Base-by-base conservation (phyloP, 2,888 invertebrate genomes). In the Rosalia funebris region DNA sequence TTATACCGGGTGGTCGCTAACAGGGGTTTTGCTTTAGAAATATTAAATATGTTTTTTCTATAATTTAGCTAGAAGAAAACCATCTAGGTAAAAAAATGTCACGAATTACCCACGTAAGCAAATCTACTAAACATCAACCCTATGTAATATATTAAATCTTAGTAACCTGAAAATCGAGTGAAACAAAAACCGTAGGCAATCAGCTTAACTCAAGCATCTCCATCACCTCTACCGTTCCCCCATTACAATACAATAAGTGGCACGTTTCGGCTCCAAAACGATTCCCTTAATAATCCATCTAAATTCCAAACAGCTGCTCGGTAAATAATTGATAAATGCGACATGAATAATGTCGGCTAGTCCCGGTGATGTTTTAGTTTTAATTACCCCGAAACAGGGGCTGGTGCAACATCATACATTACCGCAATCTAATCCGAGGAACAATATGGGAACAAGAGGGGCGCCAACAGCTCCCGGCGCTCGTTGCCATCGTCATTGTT, bases 361-460 rank as follows among this genome's bases (percentile, higher is more conserved):
- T 61, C 57, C 46, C 42, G 50, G 57, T 60, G 63, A 62, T 60
- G 63, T 67, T 69, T 65, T 62, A 60, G 63, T 67, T 69, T 63
- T 64, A 61, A 69, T 66, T 60, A 54, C 58, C 53, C 56, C 45
- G 39, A 50, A 50, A 42, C 14, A 41, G 55, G 56, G 39, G 46
- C 39, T 19, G 53, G 19, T 31, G 50, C 36, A 44, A 56, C 36
- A 53, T 57, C 59, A 63, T 69, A 62, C 63, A 67, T 62, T 61
- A 66, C 67, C 66, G 58, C 67, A 67, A 64, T 64, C 61, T 55
- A 68, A 60, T 59, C 56, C 64, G 47, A 57, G 54, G 64, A 64
- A 64, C 61, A 64, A 64, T 61, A 52, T 42, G 12, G 14, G 55
- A 31, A 56, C 58, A 54, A 47, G 60, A 36, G 50, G 60, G 60